A percentile compares a stretch with the other conserved stretches of the same genome.
Evolutionary conservation across 2,888 invertebrate genomes (phyloP).

Genomic region (Eupithecia abbreviata): DNA sequence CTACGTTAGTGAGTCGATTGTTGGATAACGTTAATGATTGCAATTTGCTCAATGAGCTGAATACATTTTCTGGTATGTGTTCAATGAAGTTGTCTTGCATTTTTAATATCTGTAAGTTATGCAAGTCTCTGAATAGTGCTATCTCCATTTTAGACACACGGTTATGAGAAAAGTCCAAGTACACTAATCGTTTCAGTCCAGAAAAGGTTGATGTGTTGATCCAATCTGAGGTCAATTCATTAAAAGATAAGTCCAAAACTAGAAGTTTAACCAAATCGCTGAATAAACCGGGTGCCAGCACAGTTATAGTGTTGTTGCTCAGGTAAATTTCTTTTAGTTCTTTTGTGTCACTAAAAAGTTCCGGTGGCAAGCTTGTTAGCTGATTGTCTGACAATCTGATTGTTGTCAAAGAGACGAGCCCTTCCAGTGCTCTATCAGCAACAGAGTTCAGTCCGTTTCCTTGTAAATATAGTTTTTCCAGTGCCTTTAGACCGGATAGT

Average conservation of each 20-base stretch:
- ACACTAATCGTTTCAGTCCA: slow-evolving; percentile 89
- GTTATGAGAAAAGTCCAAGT: slow-evolving; percentile 90
- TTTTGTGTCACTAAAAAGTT: slow-evolving; percentile 90
- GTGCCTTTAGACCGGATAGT: slow-evolving; percentile 87
- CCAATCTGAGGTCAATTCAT: slow-evolving; percentile 92
- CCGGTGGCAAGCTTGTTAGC: slow-evolving; percentile 90
- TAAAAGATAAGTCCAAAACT: slow-evolving; percentile 90
- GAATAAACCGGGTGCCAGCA: slow-evolving; percentile 91
- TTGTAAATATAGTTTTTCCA: slow-evolving; percentile 90
- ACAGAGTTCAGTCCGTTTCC: slow-evolving; percentile 90
- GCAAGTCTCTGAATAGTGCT: slow-evolving; percentile 90
- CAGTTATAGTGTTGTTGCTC: slow-evolving; percentile 92
- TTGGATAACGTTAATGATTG: slow-evolving; percentile 92
- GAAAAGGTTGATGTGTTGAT: slow-evolving; percentile 91
- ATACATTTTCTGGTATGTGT: slow-evolving; percentile 90
- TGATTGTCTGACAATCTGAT: slow-evolving; percentile 92
- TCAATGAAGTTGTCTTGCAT: slow-evolving; percentile 92
- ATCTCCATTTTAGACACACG: slow-evolving; percentile 89
- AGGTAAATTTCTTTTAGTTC: slow-evolving; percentile 91
- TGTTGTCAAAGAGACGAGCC: slow-evolving; percentile 88
- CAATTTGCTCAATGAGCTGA: slow-evolving; percentile 89
- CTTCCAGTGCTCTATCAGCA: slow-evolving; percentile 91
- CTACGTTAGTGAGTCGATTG: slow-evolving; percentile 89
- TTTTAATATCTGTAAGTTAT: slow-evolving; percentile 90
- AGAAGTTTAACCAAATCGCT: slow-evolving; percentile 89